Base-by-base conservation (phyloP, 2,113 vertebrate species). In the Pongo abelii region DNA sequence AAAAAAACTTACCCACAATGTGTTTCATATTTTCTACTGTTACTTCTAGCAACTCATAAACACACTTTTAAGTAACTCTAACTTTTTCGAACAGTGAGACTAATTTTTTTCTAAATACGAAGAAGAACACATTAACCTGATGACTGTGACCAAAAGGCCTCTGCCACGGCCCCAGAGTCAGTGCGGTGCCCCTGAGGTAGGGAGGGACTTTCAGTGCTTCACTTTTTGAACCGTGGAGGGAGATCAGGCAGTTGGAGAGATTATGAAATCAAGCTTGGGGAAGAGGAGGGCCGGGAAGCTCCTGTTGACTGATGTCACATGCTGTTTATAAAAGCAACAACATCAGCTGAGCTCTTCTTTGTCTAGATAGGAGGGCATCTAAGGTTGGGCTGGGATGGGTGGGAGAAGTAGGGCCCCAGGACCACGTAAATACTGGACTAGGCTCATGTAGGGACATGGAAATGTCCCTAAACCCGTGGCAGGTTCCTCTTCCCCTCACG, bases 21-120 rank as follows among this genome's bases (percentile, higher is more conserved):
- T 96, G 95, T 91, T 97, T 98, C 69, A 17, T 88, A 40, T 80
- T 97, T 74, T 77, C 87, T 84, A 25, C 11, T 80, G 84, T 97
- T 96, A 86, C 35, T 90, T 97, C 64, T n/a, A 57, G 94, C 91
- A 96, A 91, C 80, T 91, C 81, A 86, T 79, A 97, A 95, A 94
- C 80, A n/a, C 2, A 8, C 84, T 93, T 94, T 88, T 92, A 59
- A 94, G 52, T 40, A 74, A 79, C 88, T 50, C 43, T 81, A 93
- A 92, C 92, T 98, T 95, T 93, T 89, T 94, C 92, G 50, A 93
- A 90, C 78, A 80, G 93, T 6, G 78, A 72, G 32, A 87, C 13
- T 8, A 48, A 85, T 89, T 77, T 50, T 97, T 94, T 83, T 96
- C 12, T 96, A 96, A 96, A 84, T 74, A 97, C 40, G 84, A 61